These are phyloP conservation scores for Microctenopoma steveboyesi DNA, from an alignment of 2,797 vertebrate genomes.

Conservation along the genomic window DNA sequence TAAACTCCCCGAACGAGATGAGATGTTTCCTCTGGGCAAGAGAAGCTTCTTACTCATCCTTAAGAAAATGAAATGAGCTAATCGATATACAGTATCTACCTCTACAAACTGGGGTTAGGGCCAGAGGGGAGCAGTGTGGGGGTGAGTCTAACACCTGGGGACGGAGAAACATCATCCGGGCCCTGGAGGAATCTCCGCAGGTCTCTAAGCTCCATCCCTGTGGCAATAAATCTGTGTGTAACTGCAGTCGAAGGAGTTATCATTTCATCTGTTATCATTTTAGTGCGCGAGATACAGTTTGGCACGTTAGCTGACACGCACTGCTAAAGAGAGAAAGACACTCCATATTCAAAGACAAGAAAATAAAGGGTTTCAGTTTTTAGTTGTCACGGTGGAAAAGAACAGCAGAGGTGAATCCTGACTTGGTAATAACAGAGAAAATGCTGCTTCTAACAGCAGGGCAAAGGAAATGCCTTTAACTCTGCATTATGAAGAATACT, in stretches of 20 bases:
- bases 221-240: neutral
- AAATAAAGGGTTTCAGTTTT: constrained; percentile 13
- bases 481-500: neutral
- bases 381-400: neutral
- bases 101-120: neutral
- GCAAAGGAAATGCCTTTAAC: neutral
- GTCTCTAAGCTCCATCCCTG: neutral
- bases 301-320: constrained; percentile 24
- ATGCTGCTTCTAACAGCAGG: neutral
- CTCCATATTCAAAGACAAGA: constrained; percentile 9
- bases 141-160: constrained; percentile 21
- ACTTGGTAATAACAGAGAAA: constrained; percentile 6
- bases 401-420: neutral
- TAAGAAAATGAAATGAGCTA: neutral
- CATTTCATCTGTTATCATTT: constrained; percentile 11
- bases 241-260: constrained; percentile 12
- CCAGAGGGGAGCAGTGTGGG: neutral
- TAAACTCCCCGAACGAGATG: constrained; percentile 8
- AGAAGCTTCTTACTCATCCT: constrained; percentile 9
- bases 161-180: constrained; percentile 1
- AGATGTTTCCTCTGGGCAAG: constrained; percentile 8
- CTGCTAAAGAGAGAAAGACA: constrained; percentile 14
- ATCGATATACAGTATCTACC: constrained; percentile 14
- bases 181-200: constrained; percentile 6
- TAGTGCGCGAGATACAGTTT: constrained; percentile 13